A percentile compares a stretch with the other conserved stretches of the same genome.
phyloP scores from a whole-genome alignment of 2,888 invertebrate species.

The Cephonodes hylas region DNA sequence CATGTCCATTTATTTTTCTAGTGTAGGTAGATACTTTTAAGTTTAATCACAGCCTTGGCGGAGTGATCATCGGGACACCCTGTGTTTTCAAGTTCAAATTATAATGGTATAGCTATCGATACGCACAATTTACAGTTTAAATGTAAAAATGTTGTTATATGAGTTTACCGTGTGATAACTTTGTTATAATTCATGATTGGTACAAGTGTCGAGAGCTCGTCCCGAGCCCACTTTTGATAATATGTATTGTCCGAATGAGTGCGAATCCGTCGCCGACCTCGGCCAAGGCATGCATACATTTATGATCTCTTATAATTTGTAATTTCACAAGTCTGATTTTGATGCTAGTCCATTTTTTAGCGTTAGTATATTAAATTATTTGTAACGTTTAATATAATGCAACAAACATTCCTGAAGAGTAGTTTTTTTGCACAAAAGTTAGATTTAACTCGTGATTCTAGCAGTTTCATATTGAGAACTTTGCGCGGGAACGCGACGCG shows the following conservation, averaged over 20 bases:
- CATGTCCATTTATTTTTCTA: slow-evolving; percentile 27
- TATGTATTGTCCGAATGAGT: background rate
- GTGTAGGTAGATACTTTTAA: slow-evolving; percentile 4
- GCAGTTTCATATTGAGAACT: slow-evolving; percentile 15
- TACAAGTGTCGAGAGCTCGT: background rate
- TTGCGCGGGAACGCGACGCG: slow-evolving; percentile 6
- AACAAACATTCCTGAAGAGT: slow-evolving; percentile 5
- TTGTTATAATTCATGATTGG: background rate
- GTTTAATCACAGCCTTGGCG: background rate
- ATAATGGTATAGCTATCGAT: background rate
- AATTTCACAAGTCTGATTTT: slow-evolving; percentile 59
- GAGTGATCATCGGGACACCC: background rate
- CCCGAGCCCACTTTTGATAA: background rate
- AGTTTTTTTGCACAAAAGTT: slow-evolving; percentile 46
- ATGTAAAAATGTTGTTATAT: background rate
- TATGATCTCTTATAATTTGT: slow-evolving; percentile 28
- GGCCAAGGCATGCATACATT: background rate
- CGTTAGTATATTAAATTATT: slow-evolving; percentile 32
- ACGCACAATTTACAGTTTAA: background rate
- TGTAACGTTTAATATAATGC: slow-evolving; percentile 11
- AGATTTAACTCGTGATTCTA: slow-evolving; percentile 16
- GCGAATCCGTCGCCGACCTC: background rate
- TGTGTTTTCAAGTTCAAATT: background rate
- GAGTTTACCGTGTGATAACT: background rate
- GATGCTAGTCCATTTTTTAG: slow-evolving; percentile 58